Conservation (phyloP, 2,888 invertebrate species). For the Dolomedes plantarius region DNA sequence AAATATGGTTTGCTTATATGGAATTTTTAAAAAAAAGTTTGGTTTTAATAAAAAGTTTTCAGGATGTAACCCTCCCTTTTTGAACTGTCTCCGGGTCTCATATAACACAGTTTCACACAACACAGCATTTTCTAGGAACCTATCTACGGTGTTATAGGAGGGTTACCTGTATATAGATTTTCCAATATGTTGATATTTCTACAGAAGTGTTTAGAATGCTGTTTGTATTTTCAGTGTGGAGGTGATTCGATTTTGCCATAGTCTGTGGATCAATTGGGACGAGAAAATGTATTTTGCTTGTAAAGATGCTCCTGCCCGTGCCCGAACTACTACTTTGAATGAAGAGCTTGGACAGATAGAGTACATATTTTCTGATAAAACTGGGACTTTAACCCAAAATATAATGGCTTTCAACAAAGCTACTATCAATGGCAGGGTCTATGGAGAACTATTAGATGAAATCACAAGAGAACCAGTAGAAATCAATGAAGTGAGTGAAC, state of each 20-base stretch:
- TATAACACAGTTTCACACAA: too few relatives aligned
- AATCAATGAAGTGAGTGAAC: constrained; percentile 85
- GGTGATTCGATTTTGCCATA: constrained; percentile 98
- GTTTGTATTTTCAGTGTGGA: constrained; percentile 80
- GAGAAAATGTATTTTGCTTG: constrained; percentile 96
- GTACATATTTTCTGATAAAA: constrained; percentile 99
- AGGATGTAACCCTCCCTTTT: too few relatives aligned
- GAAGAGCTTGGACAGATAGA: constrained; percentile 99
- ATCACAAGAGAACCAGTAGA: constrained; percentile 91
- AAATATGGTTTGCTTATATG: too few relatives aligned
- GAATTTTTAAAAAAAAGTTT: too few relatives aligned
- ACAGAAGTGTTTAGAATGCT: too few relatives aligned
- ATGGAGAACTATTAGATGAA: constrained; percentile 93
- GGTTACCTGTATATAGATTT: too few relatives aligned
- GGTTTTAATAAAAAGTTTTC: too few relatives aligned
- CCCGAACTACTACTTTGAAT: constrained; percentile 97
- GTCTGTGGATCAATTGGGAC: constrained; percentile 99
- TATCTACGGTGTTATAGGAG: too few relatives aligned
- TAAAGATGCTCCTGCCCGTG: constrained; percentile 92
- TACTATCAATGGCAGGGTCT: constrained; percentile 92
- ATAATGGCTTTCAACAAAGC: constrained; percentile 99
- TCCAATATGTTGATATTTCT: too few relatives aligned
- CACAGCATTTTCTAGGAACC: too few relatives aligned
- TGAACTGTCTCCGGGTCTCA: too few relatives aligned
- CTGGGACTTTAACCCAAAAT: constrained; percentile 98